Evolutionary conservation across 2,888 invertebrate species (phyloP).

Genomic region (Ectemnius continuus): DNA sequence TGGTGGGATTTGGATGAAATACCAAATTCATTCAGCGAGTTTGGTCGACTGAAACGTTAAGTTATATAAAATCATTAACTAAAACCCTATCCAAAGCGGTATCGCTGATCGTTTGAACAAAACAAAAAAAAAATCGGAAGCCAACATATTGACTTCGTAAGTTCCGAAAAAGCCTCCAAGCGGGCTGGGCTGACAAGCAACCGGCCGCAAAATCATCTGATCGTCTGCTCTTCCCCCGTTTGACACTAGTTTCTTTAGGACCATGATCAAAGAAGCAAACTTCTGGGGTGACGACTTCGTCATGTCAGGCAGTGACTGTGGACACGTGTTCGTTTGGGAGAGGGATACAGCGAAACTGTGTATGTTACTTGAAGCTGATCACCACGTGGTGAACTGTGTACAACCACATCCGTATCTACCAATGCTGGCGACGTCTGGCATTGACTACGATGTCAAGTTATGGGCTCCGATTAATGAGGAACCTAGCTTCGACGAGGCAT

Average conservation of each 20-base stretch:
- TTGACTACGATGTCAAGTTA: slow-evolving; percentile 91
- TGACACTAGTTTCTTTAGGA: slow-evolving; percentile 80
- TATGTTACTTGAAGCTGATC: slow-evolving; percentile 88
- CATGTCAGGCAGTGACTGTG: slow-evolving; percentile 94
- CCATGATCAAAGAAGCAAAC: slow-evolving; percentile 91
- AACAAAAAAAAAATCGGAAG: slow-evolving; percentile 51
- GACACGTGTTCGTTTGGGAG: slow-evolving; percentile 92
- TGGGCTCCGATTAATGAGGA: slow-evolving; percentile 87
- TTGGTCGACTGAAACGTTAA: slow-evolving; percentile 30
- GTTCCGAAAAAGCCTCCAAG: slow-evolving; percentile 75
- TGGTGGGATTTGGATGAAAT: slow-evolving; percentile 11
- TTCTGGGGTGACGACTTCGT: slow-evolving; percentile 91
- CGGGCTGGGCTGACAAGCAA: slow-evolving; percentile 74
- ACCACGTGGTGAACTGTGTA: slow-evolving; percentile 90
- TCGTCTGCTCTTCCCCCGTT: slow-evolving; percentile 71
- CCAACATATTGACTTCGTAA: slow-evolving; percentile 58
- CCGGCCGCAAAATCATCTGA: slow-evolving; percentile 71
- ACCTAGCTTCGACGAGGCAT: slow-evolving; percentile 81
- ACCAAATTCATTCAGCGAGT: slow-evolving; percentile 48
- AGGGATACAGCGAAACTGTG: slow-evolving; percentile 84
- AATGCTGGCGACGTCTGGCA: slow-evolving; percentile 90
- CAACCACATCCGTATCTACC: slow-evolving; percentile 90
- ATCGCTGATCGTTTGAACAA: slow-evolving; percentile 32
- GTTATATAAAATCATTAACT: slow-evolving; percentile 34
- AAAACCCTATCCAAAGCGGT: slow-evolving; percentile 19